Base-by-base conservation (phyloP, 37 sponge, comb jelly and placozoan genomes). In the Ephydatia muelleri region DNA sequence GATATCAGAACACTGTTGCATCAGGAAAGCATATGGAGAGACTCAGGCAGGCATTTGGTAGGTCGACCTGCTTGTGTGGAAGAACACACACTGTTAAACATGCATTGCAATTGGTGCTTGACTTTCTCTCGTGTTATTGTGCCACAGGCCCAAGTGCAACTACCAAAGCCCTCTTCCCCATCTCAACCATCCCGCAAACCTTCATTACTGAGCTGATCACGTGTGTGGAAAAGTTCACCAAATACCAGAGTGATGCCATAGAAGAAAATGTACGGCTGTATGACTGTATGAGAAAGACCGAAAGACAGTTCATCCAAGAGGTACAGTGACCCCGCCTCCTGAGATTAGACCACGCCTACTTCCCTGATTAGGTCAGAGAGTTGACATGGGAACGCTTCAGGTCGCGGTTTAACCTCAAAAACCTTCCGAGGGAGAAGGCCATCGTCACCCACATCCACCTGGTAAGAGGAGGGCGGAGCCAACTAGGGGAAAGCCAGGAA, bases 261-360 rank as follows among this genome's bases (percentile, higher is more conserved):
- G 81, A 87, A 64, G 84, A 83, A 66, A 91, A 91, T 73, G 38
- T 91, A 19, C 65, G 66, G 40, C 86, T 90, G 27, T 90, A 90
- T 65, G 88, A 85, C 73, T 87, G 92, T 75, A 92, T 92, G 92
- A 80, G 57, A 71, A 29, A 29, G 9, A 83, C 81, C 9, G 88
- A 92, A 47, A 92, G 83, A 65, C 74, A 92, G 31, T 80, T 88
- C 33, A 84, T 92, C 5, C 43, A 70, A 22, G 85, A 84, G 85
- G 92, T 92, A 65, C 14, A 73, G 5, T 69, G 13, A 69, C 5
- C 29, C 4, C 8, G 8, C 8, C 47, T 43, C 47, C 1, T 19
- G 0, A 26, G 73, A 27, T 69, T 26, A 30, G 70, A 6, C 70
- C 47, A 26, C 34, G 19, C 34, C 31, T 49, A 31, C 26, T 22